A percentile compares a stretch with the other conserved stretches of the same genome.
These are phyloP conservation scores for Philotrypesis tridentata DNA, from an alignment of 1,140 invertebrate genomes.

Conservation along the genomic window DNA sequence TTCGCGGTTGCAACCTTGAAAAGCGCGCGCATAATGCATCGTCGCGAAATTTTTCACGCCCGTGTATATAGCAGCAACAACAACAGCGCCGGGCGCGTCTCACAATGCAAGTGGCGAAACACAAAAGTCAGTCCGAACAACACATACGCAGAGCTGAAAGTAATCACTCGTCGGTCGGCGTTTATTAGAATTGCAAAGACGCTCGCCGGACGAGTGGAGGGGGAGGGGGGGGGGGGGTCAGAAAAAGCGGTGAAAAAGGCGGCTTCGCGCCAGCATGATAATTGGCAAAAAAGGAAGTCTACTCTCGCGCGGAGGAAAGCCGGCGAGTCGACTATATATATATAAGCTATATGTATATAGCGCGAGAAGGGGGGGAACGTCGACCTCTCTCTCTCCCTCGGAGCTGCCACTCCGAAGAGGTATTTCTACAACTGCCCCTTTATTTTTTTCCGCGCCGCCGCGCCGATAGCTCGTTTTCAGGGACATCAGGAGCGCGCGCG, in stretches of 20 bases:
- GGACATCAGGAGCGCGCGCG: conserved; percentile 10
- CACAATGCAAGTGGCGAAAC: background rate
- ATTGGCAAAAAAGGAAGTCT: conserved; percentile 43
- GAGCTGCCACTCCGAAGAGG: too few relatives aligned
- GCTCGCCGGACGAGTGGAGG: too few relatives aligned
- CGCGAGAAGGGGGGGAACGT: background rate
- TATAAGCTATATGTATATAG: too few relatives aligned
- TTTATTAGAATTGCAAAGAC: conserved; percentile 26
- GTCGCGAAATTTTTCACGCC: conserved; percentile 23
- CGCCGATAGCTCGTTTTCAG: conserved; percentile 2
- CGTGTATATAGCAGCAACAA: background rate
- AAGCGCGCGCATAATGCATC: background rate
- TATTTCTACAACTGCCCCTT: background rate
- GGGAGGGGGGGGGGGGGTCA: background rate
- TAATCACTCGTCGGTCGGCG: background rate
- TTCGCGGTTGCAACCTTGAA: background rate
- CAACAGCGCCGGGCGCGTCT: too few relatives aligned
- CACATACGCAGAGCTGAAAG: background rate
- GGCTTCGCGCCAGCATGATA: conserved; percentile 24
- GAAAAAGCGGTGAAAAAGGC: conserved; percentile 11
- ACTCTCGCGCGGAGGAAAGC: conserved; percentile 1
- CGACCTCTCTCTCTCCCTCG: background rate
- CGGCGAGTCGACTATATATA: too few relatives aligned
- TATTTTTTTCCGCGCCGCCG: conserved; percentile 19
- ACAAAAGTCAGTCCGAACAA: background rate